Evolutionary conservation across 2,797 vertebrate species (phyloP).

Genomic region (Siniperca undulata): DNA sequence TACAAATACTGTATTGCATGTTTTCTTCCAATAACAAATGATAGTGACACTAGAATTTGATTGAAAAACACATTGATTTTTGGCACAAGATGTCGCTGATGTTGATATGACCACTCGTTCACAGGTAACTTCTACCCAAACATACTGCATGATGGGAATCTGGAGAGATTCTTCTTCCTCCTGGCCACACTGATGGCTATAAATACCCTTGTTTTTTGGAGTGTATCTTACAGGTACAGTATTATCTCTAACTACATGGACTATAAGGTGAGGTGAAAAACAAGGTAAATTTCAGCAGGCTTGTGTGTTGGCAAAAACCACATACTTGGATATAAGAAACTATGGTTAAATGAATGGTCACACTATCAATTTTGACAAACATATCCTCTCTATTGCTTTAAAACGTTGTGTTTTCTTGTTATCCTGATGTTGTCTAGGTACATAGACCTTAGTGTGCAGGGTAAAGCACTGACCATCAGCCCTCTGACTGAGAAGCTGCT

Average conservation of each 20-base stretch:
- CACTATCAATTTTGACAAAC: not conserved
- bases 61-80: not conserved
- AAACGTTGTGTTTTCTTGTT: not conserved
- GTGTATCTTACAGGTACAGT: conserved; percentile 89
- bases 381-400: not conserved
- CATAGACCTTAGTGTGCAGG: conserved; percentile 84
- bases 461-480: conserved; percentile 77
- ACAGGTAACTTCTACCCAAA: conserved; percentile 94
- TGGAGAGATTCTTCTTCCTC: conserved; percentile 94
- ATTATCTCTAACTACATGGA: not conserved
- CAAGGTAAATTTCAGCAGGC: no score
- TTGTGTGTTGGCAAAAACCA: not conserved
- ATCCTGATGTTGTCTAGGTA: conserved; percentile 82
- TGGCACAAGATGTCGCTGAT: not conserved
- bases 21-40: not conserved
- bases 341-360: not conserved
- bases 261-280: not conserved
- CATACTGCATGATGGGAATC: conserved; percentile 88
- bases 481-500: conserved; percentile 88
- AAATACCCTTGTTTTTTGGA: conserved; percentile 91
- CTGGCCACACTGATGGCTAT: conserved; percentile 89
- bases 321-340: not conserved
- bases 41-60: not conserved
- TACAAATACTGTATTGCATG: not conserved
- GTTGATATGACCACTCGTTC: conserved; percentile 15